phyloP scores from a whole-genome alignment of 2,113 vertebrate genomes.

The Prionailurus bengalensis region DNA sequence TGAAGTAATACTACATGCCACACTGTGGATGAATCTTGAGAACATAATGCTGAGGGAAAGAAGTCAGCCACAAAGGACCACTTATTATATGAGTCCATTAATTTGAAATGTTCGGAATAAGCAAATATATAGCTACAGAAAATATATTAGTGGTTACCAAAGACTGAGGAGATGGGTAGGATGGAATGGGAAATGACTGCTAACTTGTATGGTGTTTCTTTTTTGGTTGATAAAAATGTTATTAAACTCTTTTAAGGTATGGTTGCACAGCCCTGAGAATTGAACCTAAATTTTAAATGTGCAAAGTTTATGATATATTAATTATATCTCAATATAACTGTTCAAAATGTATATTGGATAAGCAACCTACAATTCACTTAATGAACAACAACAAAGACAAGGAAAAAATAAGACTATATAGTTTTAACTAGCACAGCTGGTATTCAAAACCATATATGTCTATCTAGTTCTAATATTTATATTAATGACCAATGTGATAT shows the following conservation, averaged over 20 bases:
- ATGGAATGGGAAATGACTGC: not conserved
- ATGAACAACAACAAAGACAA: slow-evolving; percentile 14
- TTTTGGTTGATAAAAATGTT: slow-evolving; percentile 9
- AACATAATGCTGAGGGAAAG: not conserved
- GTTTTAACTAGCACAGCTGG: not conserved
- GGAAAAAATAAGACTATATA: not conserved
- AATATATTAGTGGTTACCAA: not conserved
- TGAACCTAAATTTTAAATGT: slow-evolving; percentile 22
- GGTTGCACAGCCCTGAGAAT: not conserved
- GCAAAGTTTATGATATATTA: not conserved
- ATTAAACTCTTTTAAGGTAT: not conserved
- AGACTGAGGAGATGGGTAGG: not conserved
- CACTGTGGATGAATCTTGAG: not conserved
- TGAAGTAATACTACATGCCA: not conserved
- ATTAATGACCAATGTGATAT: slow-evolving; percentile 28
- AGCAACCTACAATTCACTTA: slow-evolving; percentile 3
- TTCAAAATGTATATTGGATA: not conserved
- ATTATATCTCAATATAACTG: not conserved
- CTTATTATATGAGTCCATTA: not conserved
- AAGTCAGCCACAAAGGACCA: not conserved
- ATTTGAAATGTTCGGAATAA: not conserved
- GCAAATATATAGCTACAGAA: not conserved
- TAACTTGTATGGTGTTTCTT: not conserved
- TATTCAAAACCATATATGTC: not conserved
- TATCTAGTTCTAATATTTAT: not conserved